Evolutionary conservation across 2,113 vertebrate genomes (phyloP), one percentile per base, ranked within the genome.

Genomic region (Choloepus hoffmanni): DNA sequence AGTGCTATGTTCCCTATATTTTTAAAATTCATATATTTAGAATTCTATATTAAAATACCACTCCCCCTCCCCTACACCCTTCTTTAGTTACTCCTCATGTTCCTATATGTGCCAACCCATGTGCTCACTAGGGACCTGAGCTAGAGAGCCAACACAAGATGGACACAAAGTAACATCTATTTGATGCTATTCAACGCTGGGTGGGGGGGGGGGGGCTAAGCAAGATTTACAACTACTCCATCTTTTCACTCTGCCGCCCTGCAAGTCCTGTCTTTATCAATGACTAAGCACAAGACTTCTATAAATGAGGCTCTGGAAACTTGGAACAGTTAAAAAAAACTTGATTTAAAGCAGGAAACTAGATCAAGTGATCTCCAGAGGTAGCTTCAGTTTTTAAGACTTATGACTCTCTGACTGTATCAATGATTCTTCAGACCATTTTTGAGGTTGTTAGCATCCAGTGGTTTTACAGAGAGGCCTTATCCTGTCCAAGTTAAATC

Each of bases 11-110:
- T 67, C 58, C 53, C 79, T 68, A 45, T 3, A 74, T 68, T 91
- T 86, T 83, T 86, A 50, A 30, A 45, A 93, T 76, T 72, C 33
- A 30, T 62, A 43, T 77, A 36, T 88, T 92, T 87, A 95, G 15
- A 81, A 77, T 48, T 48, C 7, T 14, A 65, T n/a, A 13, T 79
- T 84, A 93, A 40, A 33, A 43, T 7, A 23, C 5, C 26, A n/a
- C 23, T 43, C 33, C 33, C 18, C 4, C 45, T 68, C 65, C 5
- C 7, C 67, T 60, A 13, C 1, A 63, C 11, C 15, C 26, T 79
- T 92, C 4, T 87, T 85, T 67, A 26, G 13, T 36, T 1, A n/a
- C 24, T 24, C 86, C 50, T 68, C 36, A 62, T 18, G 1, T 45
- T 81, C 60, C 53, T 5, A 1, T 24, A 36, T 21, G 4, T 78